A percentile compares a stretch with the other conserved stretches of the same genome.
Conservation (phyloP, 2,888 invertebrate species). For the Oscheius sp. region DNA sequence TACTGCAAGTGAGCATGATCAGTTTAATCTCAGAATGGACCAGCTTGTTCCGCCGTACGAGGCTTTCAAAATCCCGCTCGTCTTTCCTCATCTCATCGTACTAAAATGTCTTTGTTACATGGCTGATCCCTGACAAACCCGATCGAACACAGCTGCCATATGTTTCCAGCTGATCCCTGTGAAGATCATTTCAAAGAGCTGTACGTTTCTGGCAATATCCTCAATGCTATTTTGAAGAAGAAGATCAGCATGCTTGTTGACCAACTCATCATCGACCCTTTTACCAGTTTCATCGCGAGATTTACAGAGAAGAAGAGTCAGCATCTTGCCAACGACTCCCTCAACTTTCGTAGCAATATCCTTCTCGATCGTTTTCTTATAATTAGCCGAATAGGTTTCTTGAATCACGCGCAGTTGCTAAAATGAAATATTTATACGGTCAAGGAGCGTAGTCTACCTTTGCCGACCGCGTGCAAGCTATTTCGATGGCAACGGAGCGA, state of each 20-base stretch:
- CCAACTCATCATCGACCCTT: constrained; percentile 59
- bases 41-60: constrained; percentile 66
- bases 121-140: constrained; percentile 35
- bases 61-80: constrained; percentile 62
- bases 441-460: constrained; percentile 52
- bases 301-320: constrained; percentile 60
- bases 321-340: constrained; percentile 70
- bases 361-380: constrained; percentile 66
- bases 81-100: constrained; percentile 49
- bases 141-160: constrained; percentile 66
- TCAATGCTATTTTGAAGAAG: constrained; percentile 55
- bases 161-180: constrained; percentile 66
- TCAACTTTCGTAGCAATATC: constrained; percentile 70
- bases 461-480: constrained; percentile 71
- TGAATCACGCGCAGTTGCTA: constrained; percentile 71
- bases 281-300: constrained; percentile 59
- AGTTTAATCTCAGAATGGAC: constrained; percentile 70
- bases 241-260: constrained; percentile 55
- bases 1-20: constrained; percentile 68
- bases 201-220: constrained; percentile 66
- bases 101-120: constrained; percentile 15
- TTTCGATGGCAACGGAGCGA: constrained; percentile 71
- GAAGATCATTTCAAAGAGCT: constrained; percentile 68
- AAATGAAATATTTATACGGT: constrained; percentile 35
- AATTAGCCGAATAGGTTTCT: constrained; percentile 67